phyloP scores from a whole-genome alignment of 2,797 vertebrate genomes.

The Propithecus deckenii region DNA sequence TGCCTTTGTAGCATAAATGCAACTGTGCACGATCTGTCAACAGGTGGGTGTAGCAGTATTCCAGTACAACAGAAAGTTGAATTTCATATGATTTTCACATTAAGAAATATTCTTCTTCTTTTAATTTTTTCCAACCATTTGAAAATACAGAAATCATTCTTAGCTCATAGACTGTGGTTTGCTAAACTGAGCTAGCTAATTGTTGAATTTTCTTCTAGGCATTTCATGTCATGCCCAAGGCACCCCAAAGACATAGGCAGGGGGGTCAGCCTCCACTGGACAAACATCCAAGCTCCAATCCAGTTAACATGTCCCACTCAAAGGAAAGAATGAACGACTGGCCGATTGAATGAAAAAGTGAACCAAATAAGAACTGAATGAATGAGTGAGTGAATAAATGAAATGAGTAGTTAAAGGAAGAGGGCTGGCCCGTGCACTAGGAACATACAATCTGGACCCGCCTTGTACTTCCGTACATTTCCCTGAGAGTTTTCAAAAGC shows the following conservation, averaged over 20 bases:
- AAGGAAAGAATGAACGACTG: neutral
- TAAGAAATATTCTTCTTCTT: neutral
- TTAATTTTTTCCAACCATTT: neutral
- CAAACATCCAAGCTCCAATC: neutral
- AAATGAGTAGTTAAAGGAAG: neutral
- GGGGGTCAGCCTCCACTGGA: too few relatives aligned
- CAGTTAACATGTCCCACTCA: neutral
- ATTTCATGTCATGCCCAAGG: neutral
- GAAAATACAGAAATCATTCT: neutral
- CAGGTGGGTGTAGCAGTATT: fast-evolving
- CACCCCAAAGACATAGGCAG: neutral
- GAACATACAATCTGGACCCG: neutral
- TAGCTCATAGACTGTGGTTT: neutral
- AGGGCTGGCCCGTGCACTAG: neutral
- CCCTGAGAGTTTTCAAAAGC: constrained; percentile 76
- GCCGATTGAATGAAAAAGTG: neutral
- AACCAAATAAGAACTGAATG: neutral
- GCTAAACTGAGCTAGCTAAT: neutral
- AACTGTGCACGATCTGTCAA: fast-evolving
- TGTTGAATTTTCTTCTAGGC: neutral
- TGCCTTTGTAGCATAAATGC: fast-evolving
- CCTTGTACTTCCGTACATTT: neutral
- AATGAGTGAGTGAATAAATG: neutral
- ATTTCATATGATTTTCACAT: neutral
- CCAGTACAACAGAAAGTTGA: neutral